Percentiles rank a stretch among this genome's conserved stretches.
Evolutionary conservation across 1,140 invertebrate species (phyloP).

Genomic region (Cylas formicarius): DNA sequence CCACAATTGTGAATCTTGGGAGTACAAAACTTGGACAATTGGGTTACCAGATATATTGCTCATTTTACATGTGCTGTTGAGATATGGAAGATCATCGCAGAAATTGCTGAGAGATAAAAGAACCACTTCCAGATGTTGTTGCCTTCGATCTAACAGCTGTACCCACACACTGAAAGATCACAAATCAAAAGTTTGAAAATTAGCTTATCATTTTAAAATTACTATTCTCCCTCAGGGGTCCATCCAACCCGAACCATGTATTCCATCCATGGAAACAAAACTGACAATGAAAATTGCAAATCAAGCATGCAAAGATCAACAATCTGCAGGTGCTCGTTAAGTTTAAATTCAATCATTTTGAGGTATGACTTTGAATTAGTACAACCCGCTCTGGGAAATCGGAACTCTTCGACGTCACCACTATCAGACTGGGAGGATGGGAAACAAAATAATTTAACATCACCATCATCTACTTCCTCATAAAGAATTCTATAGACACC

Average conservation of each 20-base stretch:
- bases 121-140: slow-evolving; percentile 71
- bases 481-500: slow-evolving; percentile 78
- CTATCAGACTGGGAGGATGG: slow-evolving; percentile 69
- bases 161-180: slow-evolving; percentile 73
- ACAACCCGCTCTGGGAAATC: slow-evolving; percentile 87
- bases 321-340: slow-evolving; percentile 59
- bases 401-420: slow-evolving; percentile 80
- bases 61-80: slow-evolving; percentile 36
- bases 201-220: slow-evolving; percentile 33
- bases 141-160: slow-evolving; percentile 76
- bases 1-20: slow-evolving; percentile 72
- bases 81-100: slow-evolving; percentile 54
- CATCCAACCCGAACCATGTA: slow-evolving; percentile 91
- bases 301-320: slow-evolving; percentile 61
- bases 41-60: slow-evolving; percentile 25
- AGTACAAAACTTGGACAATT: slow-evolving; percentile 57
- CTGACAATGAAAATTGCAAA: slow-evolving; percentile 62
- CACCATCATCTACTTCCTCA: slow-evolving; percentile 92
- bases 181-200: slow-evolving; percentile 2
- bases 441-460: slow-evolving; percentile 86
- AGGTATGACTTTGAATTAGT: slow-evolving; percentile 83
- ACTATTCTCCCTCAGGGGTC: slow-evolving; percentile 83
- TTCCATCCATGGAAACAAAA: slow-evolving; percentile 85
- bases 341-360: slow-evolving; percentile 79
- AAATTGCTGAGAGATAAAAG: slow-evolving; percentile 68